Conservation (phyloP, 2,113 vertebrate species). For the Thryonomys swinderianus region DNA sequence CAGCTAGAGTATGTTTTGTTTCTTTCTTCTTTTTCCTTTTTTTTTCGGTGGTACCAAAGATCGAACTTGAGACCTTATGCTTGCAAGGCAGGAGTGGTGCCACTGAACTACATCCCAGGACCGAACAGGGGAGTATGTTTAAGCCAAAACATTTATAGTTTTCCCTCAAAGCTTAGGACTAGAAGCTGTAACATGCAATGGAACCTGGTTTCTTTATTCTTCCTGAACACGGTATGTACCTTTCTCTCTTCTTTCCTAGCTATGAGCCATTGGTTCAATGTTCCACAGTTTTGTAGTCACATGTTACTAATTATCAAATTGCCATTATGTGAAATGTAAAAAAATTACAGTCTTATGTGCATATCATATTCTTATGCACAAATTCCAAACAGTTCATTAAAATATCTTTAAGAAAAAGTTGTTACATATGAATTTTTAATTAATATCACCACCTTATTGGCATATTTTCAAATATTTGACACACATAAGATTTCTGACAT, state of each 20-base stretch:
- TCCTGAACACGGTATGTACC: not conserved
- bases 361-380: not conserved
- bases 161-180: not conserved
- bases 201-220: not conserved
- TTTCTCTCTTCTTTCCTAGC: not conserved
- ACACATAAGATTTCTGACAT: not conserved
- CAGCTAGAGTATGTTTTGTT: too few species aligned
- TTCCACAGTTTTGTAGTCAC: not conserved
- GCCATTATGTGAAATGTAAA: not conserved
- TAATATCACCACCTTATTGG: not conserved
- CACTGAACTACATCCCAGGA: too few species aligned
- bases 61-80: too few species aligned
- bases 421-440: not conserved
- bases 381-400: not conserved
- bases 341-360: not conserved
- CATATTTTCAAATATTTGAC: conserved; percentile 3
- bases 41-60: too few species aligned
- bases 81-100: too few species aligned
- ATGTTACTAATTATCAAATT: not conserved
- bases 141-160: not conserved
- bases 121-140: too few species aligned
- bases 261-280: not conserved
- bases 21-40: too few species aligned
- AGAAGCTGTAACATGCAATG: not conserved
- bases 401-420: not conserved